Percentiles rank a stretch among this genome's conserved stretches.
These are phyloP conservation scores for Semnornis frantzii DNA, from an alignment of 2,113 vertebrate species.

Conservation along the genomic window DNA sequence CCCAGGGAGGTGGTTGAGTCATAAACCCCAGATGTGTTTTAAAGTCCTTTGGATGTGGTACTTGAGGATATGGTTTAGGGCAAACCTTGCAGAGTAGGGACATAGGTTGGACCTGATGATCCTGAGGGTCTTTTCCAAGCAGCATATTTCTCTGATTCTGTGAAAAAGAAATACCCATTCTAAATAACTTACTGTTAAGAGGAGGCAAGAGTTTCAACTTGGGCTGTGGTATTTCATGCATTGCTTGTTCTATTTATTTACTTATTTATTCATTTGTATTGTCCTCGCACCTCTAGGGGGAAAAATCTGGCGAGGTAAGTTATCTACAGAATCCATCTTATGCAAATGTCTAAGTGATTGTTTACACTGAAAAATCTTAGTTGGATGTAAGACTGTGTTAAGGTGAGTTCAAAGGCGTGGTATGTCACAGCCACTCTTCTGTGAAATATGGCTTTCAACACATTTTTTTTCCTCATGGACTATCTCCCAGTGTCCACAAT, in stretches of 20 bases:
- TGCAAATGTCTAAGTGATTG: background rate
- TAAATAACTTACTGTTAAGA: background rate
- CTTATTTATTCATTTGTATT: background rate
- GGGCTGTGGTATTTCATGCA: background rate
- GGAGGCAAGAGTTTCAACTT: background rate
- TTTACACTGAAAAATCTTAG: background rate
- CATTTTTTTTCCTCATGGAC: background rate
- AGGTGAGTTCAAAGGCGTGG: background rate
- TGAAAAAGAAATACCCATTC: background rate
- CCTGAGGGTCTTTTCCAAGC: too few relatives aligned
- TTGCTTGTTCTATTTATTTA: background rate
- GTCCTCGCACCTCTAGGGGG: background rate
- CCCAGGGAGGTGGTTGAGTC: too few relatives aligned
- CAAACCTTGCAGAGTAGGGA: too few relatives aligned
- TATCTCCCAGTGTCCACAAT: background rate
- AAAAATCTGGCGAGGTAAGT: background rate
- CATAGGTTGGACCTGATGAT: too few relatives aligned
- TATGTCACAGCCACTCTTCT: background rate
- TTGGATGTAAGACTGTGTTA: background rate
- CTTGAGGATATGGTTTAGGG: too few relatives aligned
- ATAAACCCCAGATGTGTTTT: too few relatives aligned
- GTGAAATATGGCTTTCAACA: rapidly evolving
- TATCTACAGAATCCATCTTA: background rate
- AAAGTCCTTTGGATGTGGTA: too few relatives aligned
- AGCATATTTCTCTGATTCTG: too few relatives aligned